Percentiles rank a stretch among this genome's conserved stretches.
phyloP scores from a whole-genome alignment of 2,113 vertebrate species.

The Pluvialis apricaria region DNA sequence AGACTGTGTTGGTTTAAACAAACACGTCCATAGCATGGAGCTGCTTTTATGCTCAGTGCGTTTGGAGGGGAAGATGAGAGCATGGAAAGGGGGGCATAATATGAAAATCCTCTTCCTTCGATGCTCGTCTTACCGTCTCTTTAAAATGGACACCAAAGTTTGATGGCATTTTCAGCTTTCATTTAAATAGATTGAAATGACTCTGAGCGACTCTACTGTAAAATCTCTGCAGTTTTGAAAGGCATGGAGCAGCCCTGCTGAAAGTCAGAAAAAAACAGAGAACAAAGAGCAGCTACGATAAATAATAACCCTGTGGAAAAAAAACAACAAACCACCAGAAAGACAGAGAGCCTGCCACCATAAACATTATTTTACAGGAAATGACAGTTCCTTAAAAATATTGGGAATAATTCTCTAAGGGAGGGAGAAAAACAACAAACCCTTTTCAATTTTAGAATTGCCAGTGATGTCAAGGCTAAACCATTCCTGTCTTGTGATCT shows the following conservation, averaged over 20 bases:
- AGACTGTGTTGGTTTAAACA: background rate
- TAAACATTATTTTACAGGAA: slow-evolving; percentile 62
- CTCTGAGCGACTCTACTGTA: background rate
- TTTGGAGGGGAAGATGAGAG: background rate
- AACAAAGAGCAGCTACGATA: slow-evolving; percentile 45
- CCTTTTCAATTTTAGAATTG: slow-evolving; percentile 53
- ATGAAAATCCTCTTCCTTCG: background rate
- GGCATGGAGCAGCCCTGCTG: background rate
- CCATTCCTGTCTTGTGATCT: slow-evolving; percentile 33
- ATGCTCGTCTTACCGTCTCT: background rate
- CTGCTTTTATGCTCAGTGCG: background rate
- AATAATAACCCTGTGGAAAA: slow-evolving; percentile 29
- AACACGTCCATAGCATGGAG: background rate
- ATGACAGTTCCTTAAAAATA: slow-evolving; percentile 66
- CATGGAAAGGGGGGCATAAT: background rate
- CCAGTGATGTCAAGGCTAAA: slow-evolving; percentile 61
- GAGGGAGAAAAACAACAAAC: slow-evolving; percentile 44
- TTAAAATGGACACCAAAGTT: background rate
- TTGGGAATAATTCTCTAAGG: slow-evolving; percentile 51
- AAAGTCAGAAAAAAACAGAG: background rate
- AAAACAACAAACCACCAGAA: background rate
- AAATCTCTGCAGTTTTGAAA: background rate
- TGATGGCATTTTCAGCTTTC: background rate
- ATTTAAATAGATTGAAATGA: background rate
- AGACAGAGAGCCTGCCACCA: slow-evolving; percentile 44